Percentiles rank a stretch among this genome's conserved stretches.
Conservation (phyloP, 2,113 vertebrate species). For the Plotosus lineatus region DNA sequence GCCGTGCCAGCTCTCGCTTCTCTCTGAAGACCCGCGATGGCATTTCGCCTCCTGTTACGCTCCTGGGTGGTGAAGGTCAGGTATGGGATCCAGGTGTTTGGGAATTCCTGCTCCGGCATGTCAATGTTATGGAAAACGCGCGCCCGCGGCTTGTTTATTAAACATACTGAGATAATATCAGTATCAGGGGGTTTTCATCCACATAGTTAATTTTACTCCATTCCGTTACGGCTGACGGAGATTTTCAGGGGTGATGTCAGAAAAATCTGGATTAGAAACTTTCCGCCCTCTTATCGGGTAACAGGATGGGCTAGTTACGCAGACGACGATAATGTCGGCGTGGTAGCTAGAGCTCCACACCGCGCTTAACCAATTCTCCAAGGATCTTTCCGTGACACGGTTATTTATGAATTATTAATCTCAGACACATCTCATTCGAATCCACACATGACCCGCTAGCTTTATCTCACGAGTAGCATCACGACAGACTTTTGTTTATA, state of each 20-base stretch:
- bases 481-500: neutral
- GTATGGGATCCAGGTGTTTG: neutral
- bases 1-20: slow-evolving; percentile 48
- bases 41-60: neutral
- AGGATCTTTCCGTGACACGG: neutral
- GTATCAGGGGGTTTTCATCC: no score
- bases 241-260: no score
- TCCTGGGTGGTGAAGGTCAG: slow-evolving; percentile 17
- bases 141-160: neutral
- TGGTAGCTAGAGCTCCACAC: neutral
- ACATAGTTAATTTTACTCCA: no score
- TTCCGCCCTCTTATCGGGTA: neutral
- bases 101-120: slow-evolving; percentile 4
- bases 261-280: neutral
- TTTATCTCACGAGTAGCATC: neutral
- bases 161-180: neutral
- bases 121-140: neutral
- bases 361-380: neutral
- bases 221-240: no score
- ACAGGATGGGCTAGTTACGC: no score
- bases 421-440: neutral
- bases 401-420: neutral
- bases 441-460: neutral
- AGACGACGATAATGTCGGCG: neutral
- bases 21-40: slow-evolving; percentile 12